Conservation (phyloP, 2,113 vertebrate species). For the Girardinichthys multiradiatus region DNA sequence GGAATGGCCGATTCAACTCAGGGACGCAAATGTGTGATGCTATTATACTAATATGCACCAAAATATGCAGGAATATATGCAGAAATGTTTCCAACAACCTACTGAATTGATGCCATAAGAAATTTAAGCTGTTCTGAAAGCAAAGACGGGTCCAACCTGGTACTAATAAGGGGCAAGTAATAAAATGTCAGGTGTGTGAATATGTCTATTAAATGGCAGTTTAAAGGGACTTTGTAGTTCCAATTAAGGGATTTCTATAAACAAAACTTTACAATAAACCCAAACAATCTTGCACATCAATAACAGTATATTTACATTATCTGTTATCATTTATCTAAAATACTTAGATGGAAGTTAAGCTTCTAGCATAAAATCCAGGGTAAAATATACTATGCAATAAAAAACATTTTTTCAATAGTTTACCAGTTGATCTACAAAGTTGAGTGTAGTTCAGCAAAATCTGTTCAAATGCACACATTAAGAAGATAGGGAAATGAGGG, state of each 20-base stretch:
- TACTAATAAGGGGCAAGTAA: neutral
- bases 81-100: neutral
- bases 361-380: slow-evolving; percentile 40
- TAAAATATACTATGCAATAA: slow-evolving; percentile 62
- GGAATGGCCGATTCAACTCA: neutral
- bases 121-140: neutral
- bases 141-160: neutral
- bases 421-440: slow-evolving; percentile 39
- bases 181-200: neutral
- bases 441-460: slow-evolving; percentile 66
- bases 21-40: neutral
- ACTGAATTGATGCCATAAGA: neutral
- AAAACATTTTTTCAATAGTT: slow-evolving; percentile 34
- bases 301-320: slow-evolving; percentile 18
- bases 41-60: neutral
- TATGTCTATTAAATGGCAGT: neutral
- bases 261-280: neutral
- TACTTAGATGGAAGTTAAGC: slow-evolving; percentile 50
- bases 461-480: slow-evolving; percentile 59
- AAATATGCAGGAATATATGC: neutral
- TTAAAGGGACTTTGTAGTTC: no score
- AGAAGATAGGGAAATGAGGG: slow-evolving; percentile 9
- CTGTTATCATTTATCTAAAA: slow-evolving; percentile 41
- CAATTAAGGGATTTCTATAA: no score
- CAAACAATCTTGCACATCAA: neutral